A percentile compares a stretch with the other conserved stretches of the same genome.
Evolutionary conservation across 1,140 invertebrate species (phyloP).

Genomic region (Zophobas atratus): DNA sequence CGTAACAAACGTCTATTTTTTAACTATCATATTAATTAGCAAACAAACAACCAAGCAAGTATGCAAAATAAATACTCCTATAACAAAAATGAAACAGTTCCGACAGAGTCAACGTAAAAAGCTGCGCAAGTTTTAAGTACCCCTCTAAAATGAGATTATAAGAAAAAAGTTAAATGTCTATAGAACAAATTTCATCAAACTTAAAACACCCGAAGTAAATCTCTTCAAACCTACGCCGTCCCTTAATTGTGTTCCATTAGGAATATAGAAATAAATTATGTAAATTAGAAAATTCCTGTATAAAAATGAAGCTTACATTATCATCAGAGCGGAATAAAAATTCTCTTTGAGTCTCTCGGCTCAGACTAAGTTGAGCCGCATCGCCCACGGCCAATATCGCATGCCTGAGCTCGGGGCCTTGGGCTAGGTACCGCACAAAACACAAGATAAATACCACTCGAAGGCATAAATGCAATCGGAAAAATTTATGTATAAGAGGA

Average conservation of each 20-base stretch:
- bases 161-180: neutral
- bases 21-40: no score
- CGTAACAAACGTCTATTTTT: no score
- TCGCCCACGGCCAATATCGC: constrained; percentile 21
- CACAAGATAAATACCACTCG: constrained; percentile 35
- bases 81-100: no score
- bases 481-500: constrained; percentile 30
- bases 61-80: no score
- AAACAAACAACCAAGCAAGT: no score
- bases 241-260: constrained; percentile 34
- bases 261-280: constrained; percentile 36
- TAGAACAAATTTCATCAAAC: constrained; percentile 19
- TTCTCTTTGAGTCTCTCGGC: constrained; percentile 24
- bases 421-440: constrained; percentile 12
- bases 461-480: constrained; percentile 28
- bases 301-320: constrained; percentile 16
- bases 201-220: neutral
- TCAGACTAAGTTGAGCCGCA: constrained; percentile 26
- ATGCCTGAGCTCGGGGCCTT: constrained; percentile 12
- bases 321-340: constrained; percentile 25
- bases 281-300: constrained; percentile 21
- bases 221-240: neutral
- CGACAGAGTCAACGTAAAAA: no score
- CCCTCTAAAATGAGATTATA: neutral
- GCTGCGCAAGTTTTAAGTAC: neutral